These are phyloP conservation scores for Pseudopodoces humilis DNA, from an alignment of 2,113 vertebrate genomes.

Conservation along the genomic window DNA sequence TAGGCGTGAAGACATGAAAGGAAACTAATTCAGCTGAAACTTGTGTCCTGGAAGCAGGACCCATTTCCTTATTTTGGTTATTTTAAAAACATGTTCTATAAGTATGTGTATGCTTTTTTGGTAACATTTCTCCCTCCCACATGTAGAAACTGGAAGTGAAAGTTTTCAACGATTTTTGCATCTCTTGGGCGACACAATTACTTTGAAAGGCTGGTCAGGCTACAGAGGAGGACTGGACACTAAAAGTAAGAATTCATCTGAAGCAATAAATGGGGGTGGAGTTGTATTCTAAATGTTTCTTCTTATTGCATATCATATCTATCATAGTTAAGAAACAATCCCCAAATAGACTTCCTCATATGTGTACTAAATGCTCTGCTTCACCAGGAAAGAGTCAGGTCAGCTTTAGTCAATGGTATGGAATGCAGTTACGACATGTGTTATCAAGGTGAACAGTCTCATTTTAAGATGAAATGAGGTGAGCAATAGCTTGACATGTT, in stretches of 20 bases:
- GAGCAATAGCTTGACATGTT: neutral
- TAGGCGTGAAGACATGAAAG: neutral
- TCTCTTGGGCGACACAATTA: conserved; percentile 90
- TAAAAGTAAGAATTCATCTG: conserved; percentile 85
- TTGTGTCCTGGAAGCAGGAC: neutral
- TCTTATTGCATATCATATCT: neutral
- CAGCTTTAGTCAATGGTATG: neutral
- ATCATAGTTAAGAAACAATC: neutral
- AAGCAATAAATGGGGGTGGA: neutral
- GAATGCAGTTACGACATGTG: neutral
- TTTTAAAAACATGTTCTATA: neutral
- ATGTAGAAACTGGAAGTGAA: conserved; percentile 89
- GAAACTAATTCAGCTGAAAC: neutral
- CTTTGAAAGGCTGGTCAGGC: conserved; percentile 94
- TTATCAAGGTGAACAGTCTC: neutral
- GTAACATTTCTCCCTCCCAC: neutral
- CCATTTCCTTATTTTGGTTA: neutral
- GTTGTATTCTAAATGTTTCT: neutral
- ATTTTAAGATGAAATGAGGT: neutral
- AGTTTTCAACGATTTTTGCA: conserved; percentile 90
- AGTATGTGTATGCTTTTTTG: neutral
- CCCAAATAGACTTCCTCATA: neutral
- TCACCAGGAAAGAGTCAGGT: neutral
- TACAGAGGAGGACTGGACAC: conserved; percentile 97
- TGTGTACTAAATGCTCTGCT: neutral